Evolutionary conservation across 2,797 vertebrate species (phyloP).

Genomic region (Epinephelus malabaricus): DNA sequence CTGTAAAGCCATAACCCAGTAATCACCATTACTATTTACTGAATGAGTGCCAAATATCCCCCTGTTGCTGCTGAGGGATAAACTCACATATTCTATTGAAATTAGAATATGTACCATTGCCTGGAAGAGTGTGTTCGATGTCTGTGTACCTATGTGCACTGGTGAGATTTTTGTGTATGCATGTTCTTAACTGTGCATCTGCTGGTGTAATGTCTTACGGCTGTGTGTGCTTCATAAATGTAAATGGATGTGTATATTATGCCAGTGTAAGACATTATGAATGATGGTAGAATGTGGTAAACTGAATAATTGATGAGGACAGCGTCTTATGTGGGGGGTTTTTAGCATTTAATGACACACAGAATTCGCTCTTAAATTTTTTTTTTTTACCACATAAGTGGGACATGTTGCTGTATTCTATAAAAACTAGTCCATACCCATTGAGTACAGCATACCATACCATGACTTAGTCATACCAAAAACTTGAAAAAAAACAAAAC

Average conservation of each 20-base stretch:
- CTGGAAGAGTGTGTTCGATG: slow-evolving; percentile 10
- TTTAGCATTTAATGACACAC: background rate
- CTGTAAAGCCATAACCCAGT: background rate
- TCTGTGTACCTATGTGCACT: background rate
- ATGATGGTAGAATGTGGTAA: background rate
- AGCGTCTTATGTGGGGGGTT: background rate
- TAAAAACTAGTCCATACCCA: background rate
- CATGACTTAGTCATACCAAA: too few relatives aligned
- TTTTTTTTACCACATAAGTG: background rate
- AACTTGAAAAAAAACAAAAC: too few relatives aligned
- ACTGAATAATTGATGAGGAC: background rate
- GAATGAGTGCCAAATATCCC: background rate
- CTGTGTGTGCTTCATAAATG: background rate
- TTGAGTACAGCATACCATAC: too few relatives aligned
- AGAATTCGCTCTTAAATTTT: background rate
- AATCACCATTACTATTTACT: background rate
- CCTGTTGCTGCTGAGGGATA: background rate
- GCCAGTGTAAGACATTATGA: background rate
- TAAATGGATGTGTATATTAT: background rate
- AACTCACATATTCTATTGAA: background rate
- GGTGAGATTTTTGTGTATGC: background rate
- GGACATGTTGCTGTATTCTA: background rate
- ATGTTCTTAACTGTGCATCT: background rate
- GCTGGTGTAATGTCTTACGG: slow-evolving; percentile 6
- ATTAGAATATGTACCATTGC: background rate